Evolutionary conservation across 2,888 invertebrate species (phyloP), one percentile per base, ranked within the genome.

Genomic region (Hemithea aestivaria): DNA sequence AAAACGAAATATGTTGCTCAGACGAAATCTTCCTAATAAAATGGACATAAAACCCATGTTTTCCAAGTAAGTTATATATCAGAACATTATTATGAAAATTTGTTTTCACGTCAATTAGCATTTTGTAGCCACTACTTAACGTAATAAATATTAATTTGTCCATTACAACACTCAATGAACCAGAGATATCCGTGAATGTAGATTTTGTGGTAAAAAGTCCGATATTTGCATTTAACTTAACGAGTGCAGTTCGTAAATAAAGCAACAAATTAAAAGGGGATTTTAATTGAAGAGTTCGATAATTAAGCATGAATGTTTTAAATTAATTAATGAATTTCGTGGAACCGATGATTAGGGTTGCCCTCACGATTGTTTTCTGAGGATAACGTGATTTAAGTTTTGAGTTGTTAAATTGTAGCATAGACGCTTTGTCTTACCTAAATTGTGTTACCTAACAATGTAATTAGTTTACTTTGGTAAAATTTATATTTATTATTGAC

Each of bases 271-370:
- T 75, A 71, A 79, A 78, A 71, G 66, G 60, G 65, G 73, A 61
- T 79, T 67, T 79, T 73, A 80, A 84, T 81, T 83, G 75, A 79
- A 78, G 77, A 78, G 76, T 73, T 70, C 77, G 73, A 82, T 85
- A 85, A 83, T 83, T 78, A 82, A 81, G 73, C 76, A 75, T 81
- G 78, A 81, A 80, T 83, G 76, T 83, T 83, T 51, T 77, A 80
- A 83, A 81, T 82, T 79, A 78, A 82, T 82, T 78, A 81, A 73
- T 70, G 76, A 73, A 79, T 68, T 77, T 76, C 70, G 73, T 63
- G 64, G 72, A 74, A 75, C 68, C 64, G 64, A 60, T 56, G 48
- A 48, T 20, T 40, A 49, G 47, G 34, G 40, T 47, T 38, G 23
- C 9, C 32, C 27, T 10, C 16, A 21, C 16, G 16, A 4, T 16